phyloP scores from a whole-genome alignment of 2,797 vertebrate genomes.

The Silurus aristotelis region DNA sequence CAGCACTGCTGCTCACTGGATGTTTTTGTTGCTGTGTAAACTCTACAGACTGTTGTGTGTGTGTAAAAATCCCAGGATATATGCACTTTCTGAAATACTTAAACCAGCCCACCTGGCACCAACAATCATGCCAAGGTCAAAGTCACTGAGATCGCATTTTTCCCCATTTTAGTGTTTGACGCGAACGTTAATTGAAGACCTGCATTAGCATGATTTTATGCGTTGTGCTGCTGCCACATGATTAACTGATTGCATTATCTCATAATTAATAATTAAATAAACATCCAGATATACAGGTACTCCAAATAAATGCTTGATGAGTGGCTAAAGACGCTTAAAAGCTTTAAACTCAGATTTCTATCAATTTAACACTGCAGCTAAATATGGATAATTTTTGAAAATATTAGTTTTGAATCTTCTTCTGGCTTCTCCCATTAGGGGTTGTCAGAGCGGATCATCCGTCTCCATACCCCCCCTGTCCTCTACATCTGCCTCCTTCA shows the following conservation, averaged over 20 bases:
- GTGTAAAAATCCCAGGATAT: slow-evolving; percentile 9
- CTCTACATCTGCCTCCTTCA: too few relatives aligned
- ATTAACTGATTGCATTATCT: not conserved
- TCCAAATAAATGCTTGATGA: not conserved
- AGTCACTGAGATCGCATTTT: not conserved
- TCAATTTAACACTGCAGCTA: not conserved
- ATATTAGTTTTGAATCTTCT: too few relatives aligned
- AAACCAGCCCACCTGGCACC: slow-evolving; percentile 12
- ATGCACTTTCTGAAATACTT: slow-evolving; percentile 6
- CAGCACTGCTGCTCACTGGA: not conserved
- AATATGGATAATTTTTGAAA: not conserved
- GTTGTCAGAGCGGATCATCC: too few relatives aligned
- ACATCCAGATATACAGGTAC: not conserved
- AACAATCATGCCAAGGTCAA: slow-evolving; percentile 11
- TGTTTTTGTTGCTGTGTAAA: not conserved
- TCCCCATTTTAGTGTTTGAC: not conserved
- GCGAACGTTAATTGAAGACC: not conserved
- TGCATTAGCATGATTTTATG: not conserved
- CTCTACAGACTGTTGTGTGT: slow-evolving; percentile 3
- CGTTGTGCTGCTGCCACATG: not conserved
- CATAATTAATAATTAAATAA: not conserved
- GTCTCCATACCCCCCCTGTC: too few relatives aligned
- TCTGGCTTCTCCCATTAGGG: too few relatives aligned
- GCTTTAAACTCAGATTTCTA: not conserved
- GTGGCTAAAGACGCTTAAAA: not conserved